A percentile compares a stretch with the other conserved stretches of the same genome.
phyloP scores from a whole-genome alignment of 1,140 invertebrate genomes.

The Belonocnema kinseyi region DNA sequence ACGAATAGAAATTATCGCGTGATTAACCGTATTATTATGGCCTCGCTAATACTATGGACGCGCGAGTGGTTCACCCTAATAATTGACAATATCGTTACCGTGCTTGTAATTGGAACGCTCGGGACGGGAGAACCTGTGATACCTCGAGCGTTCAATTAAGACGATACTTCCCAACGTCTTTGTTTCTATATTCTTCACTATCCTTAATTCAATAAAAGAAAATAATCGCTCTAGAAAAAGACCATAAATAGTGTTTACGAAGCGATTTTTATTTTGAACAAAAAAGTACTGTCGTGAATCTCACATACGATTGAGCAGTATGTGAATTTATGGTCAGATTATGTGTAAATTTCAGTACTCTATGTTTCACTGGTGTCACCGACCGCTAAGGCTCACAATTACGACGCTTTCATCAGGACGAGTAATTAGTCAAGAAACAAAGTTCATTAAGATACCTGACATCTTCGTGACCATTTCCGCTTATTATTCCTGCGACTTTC shows the following conservation, averaged over 20 bases:
- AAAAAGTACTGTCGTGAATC: no score
- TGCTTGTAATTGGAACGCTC: conserved; percentile 57
- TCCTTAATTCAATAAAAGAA: conserved; percentile 15
- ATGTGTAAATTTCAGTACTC: no score
- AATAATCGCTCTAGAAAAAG: not conserved
- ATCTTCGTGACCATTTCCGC: conserved; percentile 61
- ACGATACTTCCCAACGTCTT: conserved; percentile 47
- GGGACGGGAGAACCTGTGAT: conserved; percentile 44
- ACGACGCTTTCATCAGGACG: conserved; percentile 52
- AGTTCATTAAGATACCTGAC: conserved; percentile 65
- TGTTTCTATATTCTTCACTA: conserved; percentile 37
- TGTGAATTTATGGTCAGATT: no score
- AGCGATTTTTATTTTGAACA: not conserved
- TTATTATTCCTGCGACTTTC: conserved; percentile 53
- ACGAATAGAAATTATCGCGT: conserved; percentile 64
- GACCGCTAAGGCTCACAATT: conserved; percentile 48
- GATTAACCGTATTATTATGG: conserved; percentile 64
- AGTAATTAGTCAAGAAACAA: conserved; percentile 64
- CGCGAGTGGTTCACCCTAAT: conserved; percentile 51
- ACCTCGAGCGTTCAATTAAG: conserved; percentile 62
- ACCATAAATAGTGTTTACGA: not conserved
- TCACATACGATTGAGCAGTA: no score
- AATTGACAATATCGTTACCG: conserved; percentile 66
- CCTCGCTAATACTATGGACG: conserved; percentile 47
- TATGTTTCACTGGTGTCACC: conserved; percentile 44